phyloP scores from a whole-genome alignment of 2,888 invertebrate genomes.

The Seira ritae region DNA sequence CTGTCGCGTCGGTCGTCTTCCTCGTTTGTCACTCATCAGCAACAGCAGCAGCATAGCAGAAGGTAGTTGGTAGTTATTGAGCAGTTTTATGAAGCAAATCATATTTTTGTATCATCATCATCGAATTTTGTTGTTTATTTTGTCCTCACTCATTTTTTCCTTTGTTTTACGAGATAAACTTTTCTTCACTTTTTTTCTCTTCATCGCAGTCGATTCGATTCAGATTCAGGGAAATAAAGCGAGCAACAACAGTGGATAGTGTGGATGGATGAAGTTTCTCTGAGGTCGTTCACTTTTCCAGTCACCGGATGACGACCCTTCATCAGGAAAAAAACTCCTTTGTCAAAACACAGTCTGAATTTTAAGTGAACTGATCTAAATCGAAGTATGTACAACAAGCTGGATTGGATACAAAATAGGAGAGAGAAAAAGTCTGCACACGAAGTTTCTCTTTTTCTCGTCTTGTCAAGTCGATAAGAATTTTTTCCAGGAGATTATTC shows the following conservation, averaged over 20 bases:
- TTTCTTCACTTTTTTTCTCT: conserved; percentile 17
- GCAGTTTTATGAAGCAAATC: conserved; percentile 1
- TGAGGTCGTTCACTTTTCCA: background rate
- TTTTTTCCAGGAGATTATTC: background rate
- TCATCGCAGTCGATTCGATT: background rate
- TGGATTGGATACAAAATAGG: too few species aligned
- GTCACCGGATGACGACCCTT: background rate
- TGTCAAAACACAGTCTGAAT: conserved; percentile 1
- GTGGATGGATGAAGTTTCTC: background rate
- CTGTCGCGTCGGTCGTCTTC: background rate
- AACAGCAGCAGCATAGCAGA: too few species aligned
- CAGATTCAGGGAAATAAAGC: background rate
- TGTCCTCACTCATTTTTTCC: background rate
- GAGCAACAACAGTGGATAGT: too few species aligned
- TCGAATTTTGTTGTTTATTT: background rate
- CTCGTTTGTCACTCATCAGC: too few species aligned
- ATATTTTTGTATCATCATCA: background rate
- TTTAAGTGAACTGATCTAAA: background rate
- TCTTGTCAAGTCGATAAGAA: background rate
- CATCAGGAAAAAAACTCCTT: background rate
- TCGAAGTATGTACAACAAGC: too few species aligned
- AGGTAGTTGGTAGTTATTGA: background rate
- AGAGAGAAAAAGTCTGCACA: background rate
- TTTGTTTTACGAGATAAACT: conserved; percentile 11
- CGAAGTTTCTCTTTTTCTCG: background rate